phyloP scores from a whole-genome alignment of 2,113 vertebrate species.

The Eclectus roratus region DNA sequence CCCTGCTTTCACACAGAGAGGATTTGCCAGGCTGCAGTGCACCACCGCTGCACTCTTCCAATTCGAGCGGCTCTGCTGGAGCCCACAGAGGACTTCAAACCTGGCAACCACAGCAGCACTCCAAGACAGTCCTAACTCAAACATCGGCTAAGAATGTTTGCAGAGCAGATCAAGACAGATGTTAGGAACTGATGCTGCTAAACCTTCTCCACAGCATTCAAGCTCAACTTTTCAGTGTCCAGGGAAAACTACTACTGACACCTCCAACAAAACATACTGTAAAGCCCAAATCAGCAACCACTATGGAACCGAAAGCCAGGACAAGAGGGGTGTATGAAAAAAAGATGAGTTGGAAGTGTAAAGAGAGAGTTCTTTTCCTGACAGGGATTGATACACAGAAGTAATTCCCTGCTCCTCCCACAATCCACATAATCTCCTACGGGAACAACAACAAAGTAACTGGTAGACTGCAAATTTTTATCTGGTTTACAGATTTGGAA shows the following conservation, averaged over 20 bases:
- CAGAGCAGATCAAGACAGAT: background rate
- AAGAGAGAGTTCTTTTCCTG: background rate
- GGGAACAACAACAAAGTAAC: background rate
- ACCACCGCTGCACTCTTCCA: background rate
- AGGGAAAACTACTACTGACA: background rate
- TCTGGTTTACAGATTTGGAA: background rate
- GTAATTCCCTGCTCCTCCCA: conserved; percentile 10
- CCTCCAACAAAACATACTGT: background rate
- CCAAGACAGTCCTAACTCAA: background rate
- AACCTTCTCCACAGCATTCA: background rate
- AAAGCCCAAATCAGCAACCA: background rate
- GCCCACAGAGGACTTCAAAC: rapidly evolving
- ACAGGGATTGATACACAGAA: background rate
- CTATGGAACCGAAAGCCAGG: background rate
- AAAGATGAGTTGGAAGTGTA: background rate
- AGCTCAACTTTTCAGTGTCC: background rate
- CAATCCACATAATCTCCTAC: background rate
- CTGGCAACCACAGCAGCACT: background rate
- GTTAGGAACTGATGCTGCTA: background rate
- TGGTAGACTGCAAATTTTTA: background rate
- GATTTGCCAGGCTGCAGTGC: background rate
- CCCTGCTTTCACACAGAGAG: rapidly evolving
- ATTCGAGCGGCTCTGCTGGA: rapidly evolving
- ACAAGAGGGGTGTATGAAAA: background rate
- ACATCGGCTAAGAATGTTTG: background rate